A percentile compares a stretch with the other conserved stretches of the same genome.
Evolutionary conservation across 2,113 vertebrate species (phyloP).

Genomic region (Microtus ochrogaster): DNA sequence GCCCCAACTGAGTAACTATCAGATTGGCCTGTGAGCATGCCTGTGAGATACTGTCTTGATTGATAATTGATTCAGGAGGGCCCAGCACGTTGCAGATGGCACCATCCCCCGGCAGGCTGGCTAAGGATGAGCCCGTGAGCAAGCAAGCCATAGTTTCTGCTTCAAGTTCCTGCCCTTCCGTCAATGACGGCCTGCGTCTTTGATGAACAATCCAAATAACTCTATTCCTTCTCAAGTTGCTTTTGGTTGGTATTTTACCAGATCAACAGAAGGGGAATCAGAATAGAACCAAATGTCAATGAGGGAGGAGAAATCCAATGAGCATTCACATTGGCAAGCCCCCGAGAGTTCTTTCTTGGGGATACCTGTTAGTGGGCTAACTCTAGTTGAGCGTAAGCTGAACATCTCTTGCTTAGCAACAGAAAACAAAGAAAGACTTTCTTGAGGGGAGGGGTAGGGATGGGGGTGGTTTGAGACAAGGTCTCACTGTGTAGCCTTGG

Average conservation of each 20-base stretch:
- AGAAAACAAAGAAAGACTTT: background rate
- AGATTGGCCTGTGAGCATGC: background rate
- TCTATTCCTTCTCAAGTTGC: background rate
- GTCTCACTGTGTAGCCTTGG: background rate
- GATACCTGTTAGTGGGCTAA: background rate
- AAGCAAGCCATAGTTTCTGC: background rate
- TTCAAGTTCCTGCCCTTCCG: background rate
- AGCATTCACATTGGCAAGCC: background rate
- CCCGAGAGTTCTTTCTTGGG: background rate
- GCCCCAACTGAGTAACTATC: background rate
- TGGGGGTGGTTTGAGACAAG: background rate
- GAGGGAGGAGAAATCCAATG: background rate
- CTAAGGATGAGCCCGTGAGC: background rate
- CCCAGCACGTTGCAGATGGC: background rate
- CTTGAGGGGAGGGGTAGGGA: background rate
- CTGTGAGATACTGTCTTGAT: background rate
- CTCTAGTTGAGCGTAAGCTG: background rate
- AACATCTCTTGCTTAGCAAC: background rate
- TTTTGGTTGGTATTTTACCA: background rate
- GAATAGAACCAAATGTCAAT: background rate
- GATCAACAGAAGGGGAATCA: background rate
- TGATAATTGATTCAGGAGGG: background rate
- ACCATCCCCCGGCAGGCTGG: background rate
- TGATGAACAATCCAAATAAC: background rate
- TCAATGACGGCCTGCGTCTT: background rate